Percentiles rank a stretch among this genome's conserved stretches.
phyloP scores from a whole-genome alignment of 2,797 vertebrate genomes.

The Rhinoraja longicauda region DNA sequence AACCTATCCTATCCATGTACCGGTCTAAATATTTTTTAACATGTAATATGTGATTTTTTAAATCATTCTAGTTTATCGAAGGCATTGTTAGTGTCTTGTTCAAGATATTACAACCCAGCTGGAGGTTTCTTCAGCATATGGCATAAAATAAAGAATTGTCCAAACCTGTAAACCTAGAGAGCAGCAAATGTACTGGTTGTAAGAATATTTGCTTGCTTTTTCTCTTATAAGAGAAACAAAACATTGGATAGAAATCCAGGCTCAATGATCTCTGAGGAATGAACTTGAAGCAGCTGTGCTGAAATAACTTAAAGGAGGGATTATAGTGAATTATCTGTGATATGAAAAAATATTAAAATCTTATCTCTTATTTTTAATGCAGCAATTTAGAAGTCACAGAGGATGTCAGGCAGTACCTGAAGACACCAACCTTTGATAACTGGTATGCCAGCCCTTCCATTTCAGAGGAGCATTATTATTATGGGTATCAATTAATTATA shows the following conservation, averaged over 20 bases:
- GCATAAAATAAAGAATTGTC: too few relatives aligned
- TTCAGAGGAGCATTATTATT: not conserved
- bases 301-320: not conserved
- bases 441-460: conserved; percentile 53
- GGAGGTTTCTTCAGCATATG: not conserved
- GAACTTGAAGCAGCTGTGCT: not conserved
- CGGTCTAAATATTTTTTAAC: not conserved
- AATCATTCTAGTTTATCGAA: not conserved
- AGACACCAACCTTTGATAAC: conserved; percentile 71
- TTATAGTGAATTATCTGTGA: not conserved
- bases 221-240: not conserved
- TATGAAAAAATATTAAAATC: not conserved
- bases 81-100: not conserved
- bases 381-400: conserved; percentile 67
- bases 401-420: conserved; percentile 66
- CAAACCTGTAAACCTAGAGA: not conserved
- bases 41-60: not conserved
- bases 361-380: conserved; percentile 34
- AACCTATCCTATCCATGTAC: too few relatives aligned
- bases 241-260: not conserved
- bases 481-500: not conserved
- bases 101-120: not conserved
- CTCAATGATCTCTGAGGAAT: not conserved
- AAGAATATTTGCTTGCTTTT: not conserved
- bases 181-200: not conserved